Evolutionary conservation across 2,888 invertebrate species (phyloP).

Genomic region (Lithophane socia): DNA sequence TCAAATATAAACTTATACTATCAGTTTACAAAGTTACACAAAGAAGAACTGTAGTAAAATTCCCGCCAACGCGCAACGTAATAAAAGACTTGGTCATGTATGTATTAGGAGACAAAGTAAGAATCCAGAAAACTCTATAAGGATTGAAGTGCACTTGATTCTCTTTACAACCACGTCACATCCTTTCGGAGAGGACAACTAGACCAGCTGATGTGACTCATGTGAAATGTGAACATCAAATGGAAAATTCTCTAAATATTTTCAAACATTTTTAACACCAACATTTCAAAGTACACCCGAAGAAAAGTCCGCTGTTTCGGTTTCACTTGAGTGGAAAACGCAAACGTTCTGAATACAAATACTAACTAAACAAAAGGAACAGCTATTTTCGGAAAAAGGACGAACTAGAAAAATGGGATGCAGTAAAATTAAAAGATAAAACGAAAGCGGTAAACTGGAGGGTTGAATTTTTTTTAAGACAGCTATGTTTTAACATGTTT

Average conservation of each 20-base stretch:
- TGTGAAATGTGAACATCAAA: conserved; percentile 8
- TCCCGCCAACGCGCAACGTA: conserved; percentile 11
- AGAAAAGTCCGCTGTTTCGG: conserved; percentile 27
- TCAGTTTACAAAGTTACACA: conserved; percentile 37
- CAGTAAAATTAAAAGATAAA: conserved; percentile 47
- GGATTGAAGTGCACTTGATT: conserved; percentile 39
- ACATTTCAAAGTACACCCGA: conserved; percentile 27
- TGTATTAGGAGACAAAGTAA: conserved; percentile 41
- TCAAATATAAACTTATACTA: conserved; percentile 31
- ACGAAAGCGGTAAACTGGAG: conserved; percentile 18
- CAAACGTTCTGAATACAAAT: conserved; percentile 54
- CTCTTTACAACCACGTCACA: conserved; percentile 31
- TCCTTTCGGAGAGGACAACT: conserved; percentile 43
- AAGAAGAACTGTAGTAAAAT: conserved; percentile 44
- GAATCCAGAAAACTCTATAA: conserved; percentile 46
- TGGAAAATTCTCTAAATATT: conserved; percentile 42
- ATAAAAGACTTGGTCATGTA: conserved; percentile 41
- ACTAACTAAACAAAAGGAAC: conserved; percentile 35
- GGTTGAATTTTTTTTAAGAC: conserved; percentile 8
- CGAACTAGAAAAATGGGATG: conserved; percentile 10
- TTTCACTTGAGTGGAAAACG: conserved; percentile 45
- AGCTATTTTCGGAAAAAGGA: conserved; percentile 40
- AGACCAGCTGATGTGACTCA: conserved; percentile 33
- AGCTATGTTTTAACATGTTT: conserved; percentile 9
- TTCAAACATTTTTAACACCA: conserved; percentile 27